Base-by-base conservation (phyloP, 2,888 invertebrate genomes). In the Meteorus colon region DNA sequence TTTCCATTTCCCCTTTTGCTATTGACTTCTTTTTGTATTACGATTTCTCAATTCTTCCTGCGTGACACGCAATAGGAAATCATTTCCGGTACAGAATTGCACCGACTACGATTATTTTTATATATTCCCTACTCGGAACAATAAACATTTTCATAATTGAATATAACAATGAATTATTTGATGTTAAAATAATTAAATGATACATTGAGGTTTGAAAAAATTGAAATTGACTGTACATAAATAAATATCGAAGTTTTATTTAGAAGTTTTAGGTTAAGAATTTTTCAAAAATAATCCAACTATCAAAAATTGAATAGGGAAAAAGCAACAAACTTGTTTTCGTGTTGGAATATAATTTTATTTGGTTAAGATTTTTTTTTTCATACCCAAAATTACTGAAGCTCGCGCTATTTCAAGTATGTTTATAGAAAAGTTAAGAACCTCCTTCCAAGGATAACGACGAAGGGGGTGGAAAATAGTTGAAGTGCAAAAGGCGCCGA, bases 1-100 rank as follows among this genome's bases (percentile, higher is more conserved):
- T 73, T 74, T 76, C 55, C 37, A 69, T 27, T 68, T 34, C 51
- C 55, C 66, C 24, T 55, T 19, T 66, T 12, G 8, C 59, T 14
- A 31, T 70, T 55, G 6, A 19, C 55, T 8, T 19, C 48, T 19
- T 55, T n/a, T 19, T 2, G n/a, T 48, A 48, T 48, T n/a, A n/a
- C 16, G 14, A 48, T 48, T 48, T 48, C 48, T 48, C 48, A 48
- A 48, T 48, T 48, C 48, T 14, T 12, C 48, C 48, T 48, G 10
- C n/a, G 16, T 48, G 8, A 55, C 19, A 55, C 55, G 19, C 19
- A n/a, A 10, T 19, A 6, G 24, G n/a, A 19, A 55, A 24, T 55
- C 19, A 55, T 55, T 55, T 55, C 55, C 55, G 55, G n/a, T 55
- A 55, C 8, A 55, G 1, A 19, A 55, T 55, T 8, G 2, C 55